Conservation (phyloP, 2,113 vertebrate genomes). For the Lophius piscatorius region DNA sequence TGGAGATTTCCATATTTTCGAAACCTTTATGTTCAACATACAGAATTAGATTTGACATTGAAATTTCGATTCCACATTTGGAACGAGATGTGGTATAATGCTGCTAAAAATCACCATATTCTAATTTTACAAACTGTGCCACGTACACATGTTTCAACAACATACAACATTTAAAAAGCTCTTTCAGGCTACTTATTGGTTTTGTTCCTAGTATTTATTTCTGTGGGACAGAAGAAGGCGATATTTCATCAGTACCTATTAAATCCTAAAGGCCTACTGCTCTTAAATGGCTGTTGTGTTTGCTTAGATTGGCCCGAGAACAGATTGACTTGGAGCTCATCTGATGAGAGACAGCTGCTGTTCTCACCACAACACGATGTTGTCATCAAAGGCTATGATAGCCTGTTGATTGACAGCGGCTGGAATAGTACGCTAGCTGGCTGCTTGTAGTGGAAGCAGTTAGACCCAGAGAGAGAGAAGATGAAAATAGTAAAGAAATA, state of each 20-base stretch:
- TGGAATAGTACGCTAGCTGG: conserved; percentile 61
- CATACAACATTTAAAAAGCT: conserved; percentile 30
- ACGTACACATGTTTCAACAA: conserved; percentile 24
- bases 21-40: too few species aligned
- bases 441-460: conserved; percentile 49
- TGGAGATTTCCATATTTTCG: too few species aligned
- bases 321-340: conserved; percentile 77
- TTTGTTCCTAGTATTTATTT: conserved; percentile 47
- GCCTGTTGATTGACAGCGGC: conserved; percentile 77
- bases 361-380: conserved; percentile 64
- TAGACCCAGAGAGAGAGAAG: conserved; percentile 14
- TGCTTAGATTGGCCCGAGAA: conserved; percentile 69
- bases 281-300: conserved; percentile 71
- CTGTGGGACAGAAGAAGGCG: conserved; percentile 40
- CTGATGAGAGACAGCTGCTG: conserved; percentile 77
- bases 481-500: conserved; percentile 22
- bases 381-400: conserved; percentile 79
- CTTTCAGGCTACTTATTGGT: conserved; percentile 20
- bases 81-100: too few species aligned
- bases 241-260: conserved; percentile 67
- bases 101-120: too few species aligned
- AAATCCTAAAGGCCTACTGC: conserved; percentile 60
- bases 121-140: too few species aligned
- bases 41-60: too few species aligned
- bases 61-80: too few species aligned